These are phyloP conservation scores for Spheniscus mendiculus DNA, from an alignment of 2,113 vertebrate species.

Conservation along the genomic window DNA sequence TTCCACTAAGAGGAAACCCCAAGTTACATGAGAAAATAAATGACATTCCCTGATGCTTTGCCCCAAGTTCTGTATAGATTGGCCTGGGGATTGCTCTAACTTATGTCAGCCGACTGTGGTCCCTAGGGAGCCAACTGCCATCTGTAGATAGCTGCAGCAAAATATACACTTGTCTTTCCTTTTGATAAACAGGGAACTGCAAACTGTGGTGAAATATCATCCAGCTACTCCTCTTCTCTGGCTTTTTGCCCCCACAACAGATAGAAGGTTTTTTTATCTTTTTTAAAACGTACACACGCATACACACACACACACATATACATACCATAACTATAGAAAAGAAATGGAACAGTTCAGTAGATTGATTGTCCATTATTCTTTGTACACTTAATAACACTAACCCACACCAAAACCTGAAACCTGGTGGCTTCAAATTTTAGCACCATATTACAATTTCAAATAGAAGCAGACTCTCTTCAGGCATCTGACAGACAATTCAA, in stretches of 20 bases:
- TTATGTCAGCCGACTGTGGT: not conserved
- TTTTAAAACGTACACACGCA: not conserved
- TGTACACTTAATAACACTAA: not conserved
- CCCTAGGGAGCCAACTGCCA: not conserved
- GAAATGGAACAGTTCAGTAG: not conserved
- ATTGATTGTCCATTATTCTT: not conserved
- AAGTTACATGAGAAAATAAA: not conserved
- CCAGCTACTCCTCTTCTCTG: not conserved
- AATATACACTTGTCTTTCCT: not conserved
- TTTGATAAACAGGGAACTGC: not conserved
- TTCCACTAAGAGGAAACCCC: not conserved
- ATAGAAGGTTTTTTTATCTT: not conserved
- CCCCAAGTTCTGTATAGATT: not conserved
- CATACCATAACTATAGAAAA: not conserved
- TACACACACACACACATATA: not conserved
- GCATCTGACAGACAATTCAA: not conserved
- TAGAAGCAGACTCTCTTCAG: not conserved
- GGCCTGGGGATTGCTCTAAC: not conserved
- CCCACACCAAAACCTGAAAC: not conserved
- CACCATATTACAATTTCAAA: conserved; percentile 2
- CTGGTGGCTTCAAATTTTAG: not conserved
- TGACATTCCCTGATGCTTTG: not conserved
- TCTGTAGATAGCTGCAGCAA: not conserved
- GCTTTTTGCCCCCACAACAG: not conserved
- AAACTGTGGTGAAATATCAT: not conserved